Evolutionary conservation across 2,797 vertebrate species (phyloP).

Genomic region (Hoplostethus atlanticus): DNA sequence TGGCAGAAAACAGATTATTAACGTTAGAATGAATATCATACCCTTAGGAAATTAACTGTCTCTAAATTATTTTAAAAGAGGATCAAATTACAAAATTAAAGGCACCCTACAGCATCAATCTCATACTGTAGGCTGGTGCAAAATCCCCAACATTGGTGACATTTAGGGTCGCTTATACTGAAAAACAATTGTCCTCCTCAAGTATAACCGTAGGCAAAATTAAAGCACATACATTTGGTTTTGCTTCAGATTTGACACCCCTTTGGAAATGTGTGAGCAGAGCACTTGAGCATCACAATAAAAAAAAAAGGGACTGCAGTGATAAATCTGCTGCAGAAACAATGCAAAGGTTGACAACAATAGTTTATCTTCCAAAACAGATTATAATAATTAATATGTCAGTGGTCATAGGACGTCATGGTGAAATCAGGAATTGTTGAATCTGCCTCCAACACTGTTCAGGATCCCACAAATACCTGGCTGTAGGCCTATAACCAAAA

Average conservation of each 20-base stretch:
- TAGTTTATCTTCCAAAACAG: neutral
- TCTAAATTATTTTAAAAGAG: neutral
- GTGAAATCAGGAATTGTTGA: too few species aligned
- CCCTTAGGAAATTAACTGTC: neutral
- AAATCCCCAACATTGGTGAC: constrained; percentile 37
- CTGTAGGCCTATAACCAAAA: constrained; percentile 54
- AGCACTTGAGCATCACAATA: neutral
- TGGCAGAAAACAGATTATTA: neutral
- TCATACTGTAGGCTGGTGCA: constrained; percentile 2
- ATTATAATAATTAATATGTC: too few species aligned
- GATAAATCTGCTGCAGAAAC: neutral
- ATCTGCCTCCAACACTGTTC: neutral
- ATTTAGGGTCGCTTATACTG: constrained; percentile 16
- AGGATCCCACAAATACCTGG: constrained; percentile 27
- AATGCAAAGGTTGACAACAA: neutral
- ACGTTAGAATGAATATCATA: neutral
- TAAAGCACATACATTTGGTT: constrained; percentile 43
- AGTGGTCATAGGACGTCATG: constrained; percentile 21
- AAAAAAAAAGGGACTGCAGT: neutral
- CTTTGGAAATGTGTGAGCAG: constrained; percentile 11
- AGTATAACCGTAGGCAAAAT: constrained; percentile 55
- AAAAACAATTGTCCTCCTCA: constrained; percentile 43
- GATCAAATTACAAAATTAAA: neutral
- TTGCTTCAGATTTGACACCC: constrained; percentile 19
- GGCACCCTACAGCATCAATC: neutral